Conservation (phyloP, 2,888 invertebrate species). For the Drosophila vallismaia region DNA sequence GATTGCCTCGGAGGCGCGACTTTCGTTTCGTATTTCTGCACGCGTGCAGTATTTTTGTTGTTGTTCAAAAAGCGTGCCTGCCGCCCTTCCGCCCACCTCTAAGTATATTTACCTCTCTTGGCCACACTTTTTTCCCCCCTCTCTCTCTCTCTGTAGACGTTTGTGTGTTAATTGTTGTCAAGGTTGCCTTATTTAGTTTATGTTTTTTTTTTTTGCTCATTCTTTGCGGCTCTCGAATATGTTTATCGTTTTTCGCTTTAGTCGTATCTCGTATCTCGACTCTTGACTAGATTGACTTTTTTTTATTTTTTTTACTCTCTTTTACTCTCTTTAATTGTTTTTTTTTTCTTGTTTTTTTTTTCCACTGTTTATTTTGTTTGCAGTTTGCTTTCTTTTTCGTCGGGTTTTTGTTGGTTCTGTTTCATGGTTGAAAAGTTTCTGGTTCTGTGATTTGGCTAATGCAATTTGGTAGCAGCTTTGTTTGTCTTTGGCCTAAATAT, state of each 20-base stretch:
- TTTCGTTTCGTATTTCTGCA: constrained; percentile 45
- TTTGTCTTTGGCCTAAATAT: constrained; percentile 74
- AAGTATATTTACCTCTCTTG: constrained; percentile 1
- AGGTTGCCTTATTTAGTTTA: constrained; percentile 67
- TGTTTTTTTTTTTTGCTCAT: constrained; percentile 44
- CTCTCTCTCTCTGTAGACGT: neutral
- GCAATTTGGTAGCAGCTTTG: constrained; percentile 72
- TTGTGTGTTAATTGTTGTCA: constrained; percentile 73
- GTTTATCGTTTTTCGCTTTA: constrained; percentile 43
- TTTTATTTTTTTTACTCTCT: constrained; percentile 17
- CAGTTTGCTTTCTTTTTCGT: constrained; percentile 41
- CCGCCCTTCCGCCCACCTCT: neutral
- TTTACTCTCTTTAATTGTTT: constrained; percentile 4
- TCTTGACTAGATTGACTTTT: constrained; percentile 9
- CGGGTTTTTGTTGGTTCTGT: constrained; percentile 25
- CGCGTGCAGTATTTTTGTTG: constrained; percentile 52
- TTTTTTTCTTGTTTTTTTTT: constrained; percentile 31
- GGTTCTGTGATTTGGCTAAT: constrained; percentile 72
- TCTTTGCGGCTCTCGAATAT: constrained; percentile 36
- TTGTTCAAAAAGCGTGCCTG: constrained; percentile 37
- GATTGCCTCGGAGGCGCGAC: constrained; percentile 73
- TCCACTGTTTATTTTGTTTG: constrained; percentile 32
- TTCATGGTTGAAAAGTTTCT: constrained; percentile 67
- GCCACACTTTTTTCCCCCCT: neutral
- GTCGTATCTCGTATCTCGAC: constrained; percentile 6